These are phyloP conservation scores for Conus canariensis DNA, from an alignment of 2,888 invertebrate genomes.

Conservation along the genomic window DNA sequence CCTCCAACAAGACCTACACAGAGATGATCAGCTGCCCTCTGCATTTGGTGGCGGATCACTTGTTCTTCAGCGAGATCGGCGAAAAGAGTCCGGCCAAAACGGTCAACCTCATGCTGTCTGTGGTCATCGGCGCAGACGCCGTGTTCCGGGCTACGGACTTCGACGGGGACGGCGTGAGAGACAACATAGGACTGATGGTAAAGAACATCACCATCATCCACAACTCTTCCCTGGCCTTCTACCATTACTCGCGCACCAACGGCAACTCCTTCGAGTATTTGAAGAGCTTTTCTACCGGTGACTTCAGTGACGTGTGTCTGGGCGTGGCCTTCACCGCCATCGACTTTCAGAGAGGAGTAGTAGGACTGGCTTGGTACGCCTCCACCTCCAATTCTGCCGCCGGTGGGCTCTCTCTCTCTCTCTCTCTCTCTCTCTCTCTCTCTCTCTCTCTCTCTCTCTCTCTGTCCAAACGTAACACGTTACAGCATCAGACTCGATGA, in stretches of 20 bases:
- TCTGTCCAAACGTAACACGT: background rate
- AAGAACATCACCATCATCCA: conserved; percentile 60
- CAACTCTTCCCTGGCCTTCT: conserved; percentile 27
- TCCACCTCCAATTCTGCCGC: background rate
- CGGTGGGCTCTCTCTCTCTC: conserved; percentile 6
- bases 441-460: conserved; percentile 31
- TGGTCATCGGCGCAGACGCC: conserved; percentile 67
- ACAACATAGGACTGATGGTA: conserved; percentile 72
- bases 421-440: background rate
- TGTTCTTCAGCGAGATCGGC: conserved; percentile 65
- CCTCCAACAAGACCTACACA: background rate
- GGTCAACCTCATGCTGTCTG: conserved; percentile 65
- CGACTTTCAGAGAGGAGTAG: conserved; percentile 64
- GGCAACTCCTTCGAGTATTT: conserved; percentile 57
- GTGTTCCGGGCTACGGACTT: conserved; percentile 74
- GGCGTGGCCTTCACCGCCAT: conserved; percentile 67
- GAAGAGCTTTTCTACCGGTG: conserved; percentile 61
- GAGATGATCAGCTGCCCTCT: conserved; percentile 59
- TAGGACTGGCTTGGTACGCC: conserved; percentile 64
- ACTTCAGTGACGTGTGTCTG: conserved; percentile 65
- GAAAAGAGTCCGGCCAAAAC: conserved; percentile 55
- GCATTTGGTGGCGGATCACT: conserved; percentile 72
- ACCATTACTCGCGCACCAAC: conserved; percentile 47
- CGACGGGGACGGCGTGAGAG: conserved; percentile 69
- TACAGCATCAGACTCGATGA: too few species aligned